A percentile compares a stretch with the other conserved stretches of the same genome.
Conservation (phyloP, 2,888 invertebrate species). For the Electrophaes corylata region DNA sequence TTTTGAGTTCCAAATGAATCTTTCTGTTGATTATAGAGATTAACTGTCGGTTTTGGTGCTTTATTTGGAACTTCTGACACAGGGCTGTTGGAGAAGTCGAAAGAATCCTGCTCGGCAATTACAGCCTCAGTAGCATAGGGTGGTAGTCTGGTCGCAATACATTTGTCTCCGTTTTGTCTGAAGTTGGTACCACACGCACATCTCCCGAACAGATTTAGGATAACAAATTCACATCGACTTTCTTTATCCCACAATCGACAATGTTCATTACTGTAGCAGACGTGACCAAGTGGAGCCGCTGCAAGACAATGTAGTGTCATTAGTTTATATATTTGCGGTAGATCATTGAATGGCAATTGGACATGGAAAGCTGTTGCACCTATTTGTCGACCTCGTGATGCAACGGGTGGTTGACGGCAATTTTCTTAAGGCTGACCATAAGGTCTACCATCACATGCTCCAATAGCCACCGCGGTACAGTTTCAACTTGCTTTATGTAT, state of each 20-base stretch:
- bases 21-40: conserved; percentile 38
- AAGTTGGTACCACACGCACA: conserved; percentile 91
- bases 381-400: conserved; percentile 52
- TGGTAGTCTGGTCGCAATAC: conserved; percentile 74
- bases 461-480: conserved; percentile 58
- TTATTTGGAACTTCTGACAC: conserved; percentile 48
- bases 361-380: conserved; percentile 48
- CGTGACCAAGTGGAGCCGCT: conserved; percentile 94
- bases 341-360: conserved; percentile 43
- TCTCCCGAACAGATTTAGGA: conserved; percentile 94
- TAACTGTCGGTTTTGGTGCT: conserved; percentile 51
- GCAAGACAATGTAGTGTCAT: conserved; percentile 47
- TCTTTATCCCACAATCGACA: conserved; percentile 93
- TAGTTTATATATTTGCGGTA: conserved; percentile 32
- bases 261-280: conserved; percentile 95
- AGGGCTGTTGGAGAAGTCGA: conserved; percentile 36
- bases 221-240: conserved; percentile 94
- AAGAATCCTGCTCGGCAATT: conserved; percentile 65
- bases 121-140: conserved; percentile 69
- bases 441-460: conserved; percentile 64
- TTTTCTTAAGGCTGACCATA: conserved; percentile 62
- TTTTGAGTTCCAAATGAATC: conserved; percentile 39
- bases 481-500: conserved; percentile 52
- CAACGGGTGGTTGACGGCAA: conserved; percentile 56
- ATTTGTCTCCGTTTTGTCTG: conserved; percentile 86